Base-by-base conservation (phyloP, 30 jellyfish, hydroid and myxozoan genomes). In the Hydractinia echinata region DNA sequence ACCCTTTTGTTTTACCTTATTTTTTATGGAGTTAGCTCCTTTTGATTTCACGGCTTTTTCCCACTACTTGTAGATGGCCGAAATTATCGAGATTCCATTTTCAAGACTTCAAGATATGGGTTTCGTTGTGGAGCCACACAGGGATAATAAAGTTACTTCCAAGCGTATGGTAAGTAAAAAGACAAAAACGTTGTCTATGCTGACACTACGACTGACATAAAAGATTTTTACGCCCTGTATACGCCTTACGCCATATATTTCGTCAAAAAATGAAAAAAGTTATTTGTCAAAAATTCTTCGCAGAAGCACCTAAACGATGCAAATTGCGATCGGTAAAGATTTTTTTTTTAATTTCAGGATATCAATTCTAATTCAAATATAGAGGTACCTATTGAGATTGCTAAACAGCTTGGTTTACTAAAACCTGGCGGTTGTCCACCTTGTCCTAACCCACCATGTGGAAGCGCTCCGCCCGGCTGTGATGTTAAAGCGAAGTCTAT, bases 301-400 rank as follows among this genome's bases (percentile, higher is more conserved):
- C 19, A 58, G 3, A 58, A 58, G 16, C 3, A 0, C 3, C 3
- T 58, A 58, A 58, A 1, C 44, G 44, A 30, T 30, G 44, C 44
- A 30, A 30, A 30, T 30, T 2, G 44, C 2, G 44, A 30, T 30
- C 44, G 2, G 44, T 30, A 30, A 30, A 30, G 44, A 0, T 30
- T 30, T 30, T 58, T 13, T 16, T 58, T 58, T 58, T 5, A 10
- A 1, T 67, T 61, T 5, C 86, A 94, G 99, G 91, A 94, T 82
- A 94, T 94, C 81, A 94, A 94, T 68, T 87, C 97, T 6, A 94
- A 94, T 69, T 89, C 99, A n/a, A 94, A 94, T 76, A 94, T 94
- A 15, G 98, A 94, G 82, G 96, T 94, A 16, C 99, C 99, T 9
- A 78, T 94, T 78, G 99, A 94, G 79, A 81, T 94, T 11, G 99